Evolutionary conservation across 1,140 invertebrate genomes (phyloP).

Genomic region (Brachionus calyciflorus): DNA sequence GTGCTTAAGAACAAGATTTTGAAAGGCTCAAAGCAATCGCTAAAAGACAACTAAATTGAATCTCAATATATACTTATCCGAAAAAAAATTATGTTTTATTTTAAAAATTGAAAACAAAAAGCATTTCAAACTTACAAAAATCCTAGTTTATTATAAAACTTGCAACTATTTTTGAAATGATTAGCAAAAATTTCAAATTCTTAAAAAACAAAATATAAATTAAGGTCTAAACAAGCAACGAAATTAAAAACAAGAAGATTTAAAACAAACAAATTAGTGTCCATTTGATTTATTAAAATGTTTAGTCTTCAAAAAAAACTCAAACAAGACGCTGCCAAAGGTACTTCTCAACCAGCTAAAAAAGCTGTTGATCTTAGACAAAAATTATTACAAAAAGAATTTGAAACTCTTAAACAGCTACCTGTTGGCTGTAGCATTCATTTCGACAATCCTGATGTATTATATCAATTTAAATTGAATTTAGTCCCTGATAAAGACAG

Average conservation of each 20-base stretch:
- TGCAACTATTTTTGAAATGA: neutral
- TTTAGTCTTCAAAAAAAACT: conserved; percentile 41
- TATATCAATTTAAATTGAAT: conserved; percentile 44
- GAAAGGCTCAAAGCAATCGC: no score
- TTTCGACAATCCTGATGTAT: conserved; percentile 38
- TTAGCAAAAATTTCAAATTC: conserved; percentile 35
- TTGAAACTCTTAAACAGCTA: conserved; percentile 41
- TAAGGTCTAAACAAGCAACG: neutral
- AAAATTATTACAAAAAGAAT: conserved; percentile 45
- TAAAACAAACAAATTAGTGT: neutral
- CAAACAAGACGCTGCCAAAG: conserved; percentile 16
- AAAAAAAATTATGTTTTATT: no score
- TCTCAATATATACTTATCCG: no score
- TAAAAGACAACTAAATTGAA: no score
- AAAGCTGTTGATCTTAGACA: conserved; percentile 44
- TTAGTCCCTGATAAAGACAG: conserved; percentile 44
- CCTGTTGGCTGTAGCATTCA: conserved; percentile 37
- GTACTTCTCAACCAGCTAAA: conserved; percentile 9
- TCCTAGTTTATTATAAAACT: no score
- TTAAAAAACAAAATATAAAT: neutral
- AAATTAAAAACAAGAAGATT: neutral
- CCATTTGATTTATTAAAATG: conserved; percentile 11
- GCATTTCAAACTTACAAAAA: no score
- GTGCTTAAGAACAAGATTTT: no score
- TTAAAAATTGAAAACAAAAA: no score